A percentile compares a stretch with the other conserved stretches of the same genome.
These are phyloP conservation scores for Oophaga sylvatica DNA, from an alignment of 2,797 vertebrate species.

Conservation along the genomic window DNA sequence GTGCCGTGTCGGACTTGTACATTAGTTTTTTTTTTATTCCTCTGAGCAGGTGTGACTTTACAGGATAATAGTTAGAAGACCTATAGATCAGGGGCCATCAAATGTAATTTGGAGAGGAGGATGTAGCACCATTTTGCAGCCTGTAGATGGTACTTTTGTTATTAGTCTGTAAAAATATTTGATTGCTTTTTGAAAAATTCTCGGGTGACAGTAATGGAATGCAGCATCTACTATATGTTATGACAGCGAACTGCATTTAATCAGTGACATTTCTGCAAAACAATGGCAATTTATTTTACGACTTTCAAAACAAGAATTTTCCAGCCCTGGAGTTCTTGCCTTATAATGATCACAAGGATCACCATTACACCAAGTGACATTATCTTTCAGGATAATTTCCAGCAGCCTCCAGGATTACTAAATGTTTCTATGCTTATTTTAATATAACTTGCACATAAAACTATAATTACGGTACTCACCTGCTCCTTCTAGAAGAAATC, in stretches of 20 bases:
- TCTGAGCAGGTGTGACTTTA: background rate
- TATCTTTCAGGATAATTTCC: slow-evolving; percentile 15
- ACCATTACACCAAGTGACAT: background rate
- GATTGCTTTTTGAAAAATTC: background rate
- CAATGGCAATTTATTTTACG: slow-evolving; percentile 25
- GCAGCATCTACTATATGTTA: background rate
- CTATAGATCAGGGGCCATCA: background rate
- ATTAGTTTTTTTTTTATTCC: background rate
- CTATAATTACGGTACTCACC: background rate
- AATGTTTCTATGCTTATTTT: background rate
- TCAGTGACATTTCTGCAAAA: slow-evolving; percentile 20
- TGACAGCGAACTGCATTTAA: slow-evolving; percentile 4
- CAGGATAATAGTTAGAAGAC: background rate
- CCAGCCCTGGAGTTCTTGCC: background rate
- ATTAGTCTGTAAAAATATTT: slow-evolving; percentile 27
- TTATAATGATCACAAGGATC: slow-evolving; percentile 16
- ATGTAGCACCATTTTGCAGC: background rate
- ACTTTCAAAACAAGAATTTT: slow-evolving; percentile 10
- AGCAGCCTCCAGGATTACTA: background rate
- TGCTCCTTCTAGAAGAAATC: background rate
- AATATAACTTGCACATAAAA: slow-evolving; percentile 3
- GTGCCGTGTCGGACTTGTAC: background rate
- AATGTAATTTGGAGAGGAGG: background rate
- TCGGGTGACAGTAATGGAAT: slow-evolving; percentile 10
- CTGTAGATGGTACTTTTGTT: slow-evolving; percentile 27